A percentile compares a stretch with the other conserved stretches of the same genome.
Evolutionary conservation across 2,113 vertebrate species (phyloP).

Genomic region (Sebastes schlegelii): DNA sequence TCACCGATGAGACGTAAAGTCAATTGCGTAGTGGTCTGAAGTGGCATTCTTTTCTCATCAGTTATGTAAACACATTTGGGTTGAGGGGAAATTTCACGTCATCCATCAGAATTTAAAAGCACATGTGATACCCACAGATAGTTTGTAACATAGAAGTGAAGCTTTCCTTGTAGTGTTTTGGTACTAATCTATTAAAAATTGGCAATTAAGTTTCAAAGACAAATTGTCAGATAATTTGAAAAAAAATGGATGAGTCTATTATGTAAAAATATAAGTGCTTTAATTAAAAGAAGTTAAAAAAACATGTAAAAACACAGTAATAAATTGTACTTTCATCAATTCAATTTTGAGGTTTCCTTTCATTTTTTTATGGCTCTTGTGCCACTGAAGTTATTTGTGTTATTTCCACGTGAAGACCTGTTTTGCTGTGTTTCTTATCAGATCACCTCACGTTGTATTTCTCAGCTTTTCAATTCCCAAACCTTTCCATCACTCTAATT

Average conservation of each 20-base stretch:
- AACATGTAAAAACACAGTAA: neutral
- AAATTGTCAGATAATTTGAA: neutral
- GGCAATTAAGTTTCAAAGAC: neutral
- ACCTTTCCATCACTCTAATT: constrained; percentile 56
- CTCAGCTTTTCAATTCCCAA: constrained; percentile 21
- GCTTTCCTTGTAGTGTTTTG: neutral
- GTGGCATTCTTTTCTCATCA: constrained; percentile 67
- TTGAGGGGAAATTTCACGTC: neutral
- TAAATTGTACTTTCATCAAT: constrained; percentile 13
- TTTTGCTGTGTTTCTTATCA: neutral
- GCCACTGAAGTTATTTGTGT: constrained; percentile 25
- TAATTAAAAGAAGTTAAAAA: neutral
- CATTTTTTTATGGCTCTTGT: constrained; percentile 29
- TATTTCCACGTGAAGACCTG: constrained; percentile 5
- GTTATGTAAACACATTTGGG: constrained; percentile 44
- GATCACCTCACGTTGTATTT: neutral
- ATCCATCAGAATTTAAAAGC: constrained; percentile 15
- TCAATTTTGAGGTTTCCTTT: constrained; percentile 22
- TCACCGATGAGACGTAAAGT: constrained; percentile 24
- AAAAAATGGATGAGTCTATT: neutral
- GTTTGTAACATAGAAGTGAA: neutral
- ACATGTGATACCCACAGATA: neutral
- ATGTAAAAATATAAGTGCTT: neutral
- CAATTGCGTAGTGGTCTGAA: constrained; percentile 24
- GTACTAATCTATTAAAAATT: too few species aligned